Evolutionary conservation across 64 coral and sea anemone genomes (phyloP), one percentile per base, ranked within the genome.

Genomic region (Porites lutea): DNA sequence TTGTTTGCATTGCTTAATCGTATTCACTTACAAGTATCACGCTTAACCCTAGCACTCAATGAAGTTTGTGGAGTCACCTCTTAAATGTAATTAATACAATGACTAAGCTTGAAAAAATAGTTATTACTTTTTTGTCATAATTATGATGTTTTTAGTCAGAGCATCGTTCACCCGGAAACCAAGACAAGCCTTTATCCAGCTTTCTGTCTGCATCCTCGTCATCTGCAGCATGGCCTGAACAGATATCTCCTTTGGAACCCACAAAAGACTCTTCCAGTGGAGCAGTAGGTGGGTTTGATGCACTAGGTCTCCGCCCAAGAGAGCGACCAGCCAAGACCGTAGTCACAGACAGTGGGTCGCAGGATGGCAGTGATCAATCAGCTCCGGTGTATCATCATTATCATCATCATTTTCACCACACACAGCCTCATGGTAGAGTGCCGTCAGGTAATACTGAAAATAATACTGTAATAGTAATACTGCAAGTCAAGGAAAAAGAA

Each of bases 351-450:
- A 75, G 57, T 67, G 91, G 69, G 16, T 75, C 77, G 74, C n/a
- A 88, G 18, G 59, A 65, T 59, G 51, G 18, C 20, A 97, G 92
- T 91, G 92, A 92, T 46, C 82, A 88, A 27, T 80, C 88, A 45
- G 88, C 91, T 69, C 95, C 95, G 21, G 65, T 97, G 18, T 93
- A 97, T 83, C 95, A 94, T 90, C 95, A 97, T 91, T 97, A 97
- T 71, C 95, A 97, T 79, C 95, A 97, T 88, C 95, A 97, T 49
- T 97, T 91, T 61, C 95, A 97, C 79, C 95, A 97, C 76, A 84
- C 92, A 23, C 62, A 84, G 23, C 44, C 44, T 13, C 81, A 84
- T n/a, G 81, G 61, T 8, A 69, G 61, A 20, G 81, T 69, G 47
- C 46, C 54, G 7, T 7, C 81, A 84, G 81, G 81, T 84, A 68